Conservation (phyloP, 2,888 invertebrate species). For the Drosophila sordidapex region DNA sequence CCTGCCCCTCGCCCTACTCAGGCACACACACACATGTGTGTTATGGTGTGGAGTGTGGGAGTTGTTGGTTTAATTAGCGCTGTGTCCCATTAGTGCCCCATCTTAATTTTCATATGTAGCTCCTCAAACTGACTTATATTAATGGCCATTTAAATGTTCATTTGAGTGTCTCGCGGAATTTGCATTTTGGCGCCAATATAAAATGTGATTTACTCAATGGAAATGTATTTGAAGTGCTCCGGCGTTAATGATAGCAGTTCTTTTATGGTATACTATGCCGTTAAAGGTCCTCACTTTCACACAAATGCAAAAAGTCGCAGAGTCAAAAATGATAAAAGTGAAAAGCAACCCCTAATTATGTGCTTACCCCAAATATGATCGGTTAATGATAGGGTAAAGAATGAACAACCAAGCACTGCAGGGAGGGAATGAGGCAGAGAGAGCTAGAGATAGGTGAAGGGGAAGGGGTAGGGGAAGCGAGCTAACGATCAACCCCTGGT, state of each 20-base stretch:
- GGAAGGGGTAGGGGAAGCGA: conserved; percentile 6
- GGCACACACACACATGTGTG: conserved; percentile 12
- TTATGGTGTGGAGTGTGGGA: neutral
- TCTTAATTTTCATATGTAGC: conserved; percentile 63
- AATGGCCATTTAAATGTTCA: conserved; percentile 73
- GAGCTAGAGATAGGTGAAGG: neutral
- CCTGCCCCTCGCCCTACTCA: neutral
- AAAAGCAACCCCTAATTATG: conserved; percentile 72
- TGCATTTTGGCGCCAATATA: conserved; percentile 51
- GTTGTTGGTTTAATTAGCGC: conserved; percentile 67
- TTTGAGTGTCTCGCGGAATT: conserved; percentile 27
- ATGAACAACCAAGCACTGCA: conserved; percentile 12
- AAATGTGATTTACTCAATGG: conserved; percentile 29
- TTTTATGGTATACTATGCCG: neutral
- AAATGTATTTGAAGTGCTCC: conserved; percentile 48
- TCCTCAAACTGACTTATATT: conserved; percentile 47
- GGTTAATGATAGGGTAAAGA: conserved; percentile 73
- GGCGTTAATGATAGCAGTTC: conserved; percentile 49
- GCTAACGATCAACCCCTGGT: conserved; percentile 50
- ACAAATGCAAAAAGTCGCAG: conserved; percentile 46
- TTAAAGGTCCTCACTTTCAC: conserved; percentile 44
- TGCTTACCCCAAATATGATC: conserved; percentile 78
- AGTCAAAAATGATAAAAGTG: conserved; percentile 34
- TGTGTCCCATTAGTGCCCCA: conserved; percentile 60
- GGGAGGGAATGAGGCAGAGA: neutral